Conservation (phyloP, 2,888 invertebrate species). For the Heliconius sara region DNA sequence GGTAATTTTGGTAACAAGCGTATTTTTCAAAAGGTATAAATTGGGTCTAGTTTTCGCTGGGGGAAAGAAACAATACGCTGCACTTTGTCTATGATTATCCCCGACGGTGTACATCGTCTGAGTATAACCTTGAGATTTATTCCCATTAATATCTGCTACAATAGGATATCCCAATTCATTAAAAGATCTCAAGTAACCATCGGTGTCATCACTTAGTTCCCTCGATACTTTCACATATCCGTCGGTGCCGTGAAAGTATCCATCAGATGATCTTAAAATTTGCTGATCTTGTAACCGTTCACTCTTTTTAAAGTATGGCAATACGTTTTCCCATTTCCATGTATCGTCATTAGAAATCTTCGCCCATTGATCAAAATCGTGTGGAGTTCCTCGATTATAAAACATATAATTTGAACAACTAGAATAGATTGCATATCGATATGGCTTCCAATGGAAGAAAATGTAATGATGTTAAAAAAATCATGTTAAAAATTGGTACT, state of each 20-base stretch:
- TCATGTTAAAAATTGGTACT: too few relatives aligned
- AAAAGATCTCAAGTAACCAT: conserved; percentile 60
- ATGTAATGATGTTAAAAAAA: too few relatives aligned
- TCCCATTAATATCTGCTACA: conserved; percentile 64
- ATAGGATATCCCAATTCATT: conserved; percentile 65
- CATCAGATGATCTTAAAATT: conserved; percentile 46
- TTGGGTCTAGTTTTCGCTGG: conserved; percentile 66
- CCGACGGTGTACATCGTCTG: conserved; percentile 71
- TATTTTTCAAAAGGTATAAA: conserved; percentile 71
- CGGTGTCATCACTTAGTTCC: conserved; percentile 42
- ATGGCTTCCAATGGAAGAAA: too few relatives aligned
- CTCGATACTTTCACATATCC: conserved; percentile 52
- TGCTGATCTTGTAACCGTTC: conserved; percentile 50
- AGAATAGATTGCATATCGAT: not conserved
- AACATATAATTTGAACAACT: conserved; percentile 48
- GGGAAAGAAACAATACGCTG: conserved; percentile 56
- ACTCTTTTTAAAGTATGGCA: conserved; percentile 53
- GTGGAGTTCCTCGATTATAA: conserved; percentile 51
- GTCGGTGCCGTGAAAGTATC: conserved; percentile 50
- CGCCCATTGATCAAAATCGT: conserved; percentile 53
- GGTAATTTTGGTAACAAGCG: conserved; percentile 51
- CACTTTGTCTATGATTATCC: conserved; percentile 62
- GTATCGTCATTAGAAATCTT: conserved; percentile 45
- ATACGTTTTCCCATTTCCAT: conserved; percentile 51
- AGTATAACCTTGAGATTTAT: conserved; percentile 70